These are phyloP conservation scores for Scartelaos histophorus DNA, from an alignment of 2,113 vertebrate genomes.

Conservation along the genomic window DNA sequence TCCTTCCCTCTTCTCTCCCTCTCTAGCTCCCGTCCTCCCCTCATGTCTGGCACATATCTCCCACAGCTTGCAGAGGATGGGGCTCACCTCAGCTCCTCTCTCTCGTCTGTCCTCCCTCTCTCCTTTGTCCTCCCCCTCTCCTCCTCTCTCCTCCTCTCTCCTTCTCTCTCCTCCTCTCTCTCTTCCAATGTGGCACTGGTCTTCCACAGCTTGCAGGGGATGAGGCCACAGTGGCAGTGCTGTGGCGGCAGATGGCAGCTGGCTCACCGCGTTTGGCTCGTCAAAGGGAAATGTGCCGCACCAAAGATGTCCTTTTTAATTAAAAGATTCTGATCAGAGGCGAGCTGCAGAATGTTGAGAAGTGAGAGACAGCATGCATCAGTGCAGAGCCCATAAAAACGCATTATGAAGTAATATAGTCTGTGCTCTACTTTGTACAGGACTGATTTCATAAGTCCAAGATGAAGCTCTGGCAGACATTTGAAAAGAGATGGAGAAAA, in stretches of 20 bases:
- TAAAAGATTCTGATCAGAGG: slow-evolving; percentile 76
- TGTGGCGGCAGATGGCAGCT: slow-evolving; percentile 73
- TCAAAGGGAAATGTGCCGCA: slow-evolving; percentile 72
- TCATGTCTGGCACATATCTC: too few species aligned
- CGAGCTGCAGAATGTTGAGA: slow-evolving; percentile 63
- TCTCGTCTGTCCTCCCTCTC: background rate
- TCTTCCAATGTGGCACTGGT: slow-evolving; percentile 51
- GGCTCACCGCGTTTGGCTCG: slow-evolving; percentile 74
- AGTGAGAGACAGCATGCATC: slow-evolving; percentile 50
- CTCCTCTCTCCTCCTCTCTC: too few species aligned
- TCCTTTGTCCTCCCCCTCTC: background rate
- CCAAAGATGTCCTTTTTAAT: slow-evolving; percentile 77
- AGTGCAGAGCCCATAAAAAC: slow-evolving; percentile 54
- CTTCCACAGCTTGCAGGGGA: slow-evolving; percentile 72
- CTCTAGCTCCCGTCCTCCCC: background rate
- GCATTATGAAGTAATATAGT: slow-evolving; percentile 49
- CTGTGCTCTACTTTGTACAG: slow-evolving; percentile 20
- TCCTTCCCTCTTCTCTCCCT: too few species aligned
- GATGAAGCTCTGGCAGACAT: slow-evolving; percentile 2
- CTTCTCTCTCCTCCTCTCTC: background rate
- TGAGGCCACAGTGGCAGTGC: slow-evolving; percentile 66
- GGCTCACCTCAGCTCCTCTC: background rate
- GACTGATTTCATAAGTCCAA: slow-evolving; percentile 6
- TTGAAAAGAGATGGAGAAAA: background rate
- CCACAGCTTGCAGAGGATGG: too few species aligned